A percentile compares a stretch with the other conserved stretches of the same genome.
These are phyloP conservation scores for Agonopterix heracliana DNA, from an alignment of 2,888 invertebrate genomes.

Conservation along the genomic window DNA sequence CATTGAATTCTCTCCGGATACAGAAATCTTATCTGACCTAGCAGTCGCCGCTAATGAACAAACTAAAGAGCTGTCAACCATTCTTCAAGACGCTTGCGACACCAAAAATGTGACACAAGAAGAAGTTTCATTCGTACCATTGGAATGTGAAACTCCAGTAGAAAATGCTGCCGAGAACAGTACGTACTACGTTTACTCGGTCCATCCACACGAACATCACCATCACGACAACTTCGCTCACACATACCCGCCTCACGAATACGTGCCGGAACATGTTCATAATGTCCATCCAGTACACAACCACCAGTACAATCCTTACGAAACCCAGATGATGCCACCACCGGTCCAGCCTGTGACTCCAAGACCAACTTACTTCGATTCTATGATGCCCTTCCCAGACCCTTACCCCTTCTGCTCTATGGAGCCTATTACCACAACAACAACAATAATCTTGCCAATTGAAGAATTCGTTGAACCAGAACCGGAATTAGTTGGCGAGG, in stretches of 20 bases:
- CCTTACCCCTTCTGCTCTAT: constrained; percentile 38
- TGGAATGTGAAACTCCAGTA: constrained; percentile 10
- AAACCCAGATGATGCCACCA: constrained; percentile 38
- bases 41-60: constrained; percentile 56
- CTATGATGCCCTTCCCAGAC: constrained; percentile 37
- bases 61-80: constrained; percentile 48
- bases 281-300: constrained; percentile 17
- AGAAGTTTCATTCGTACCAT: constrained; percentile 24
- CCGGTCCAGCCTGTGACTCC: constrained; percentile 32
- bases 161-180: constrained; percentile 21
- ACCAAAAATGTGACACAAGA: constrained; percentile 32
- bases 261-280: constrained; percentile 25
- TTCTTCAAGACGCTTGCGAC: constrained; percentile 44
- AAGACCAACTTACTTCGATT: constrained; percentile 51
- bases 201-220: constrained; percentile 16
- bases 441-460: constrained; percentile 28
- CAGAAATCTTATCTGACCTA: constrained; percentile 55
- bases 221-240: constrained; percentile 21
- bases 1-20: constrained; percentile 56
- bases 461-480: constrained; percentile 43
- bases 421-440: constrained; percentile 40
- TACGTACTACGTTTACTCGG: constrained; percentile 28
- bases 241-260: constrained; percentile 19
- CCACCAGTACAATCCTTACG: constrained; percentile 30
- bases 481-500: constrained; percentile 56